A percentile compares a stretch with the other conserved stretches of the same genome.
Conservation (phyloP, 2,113 vertebrate species). For the Muscicapa adusta region DNA sequence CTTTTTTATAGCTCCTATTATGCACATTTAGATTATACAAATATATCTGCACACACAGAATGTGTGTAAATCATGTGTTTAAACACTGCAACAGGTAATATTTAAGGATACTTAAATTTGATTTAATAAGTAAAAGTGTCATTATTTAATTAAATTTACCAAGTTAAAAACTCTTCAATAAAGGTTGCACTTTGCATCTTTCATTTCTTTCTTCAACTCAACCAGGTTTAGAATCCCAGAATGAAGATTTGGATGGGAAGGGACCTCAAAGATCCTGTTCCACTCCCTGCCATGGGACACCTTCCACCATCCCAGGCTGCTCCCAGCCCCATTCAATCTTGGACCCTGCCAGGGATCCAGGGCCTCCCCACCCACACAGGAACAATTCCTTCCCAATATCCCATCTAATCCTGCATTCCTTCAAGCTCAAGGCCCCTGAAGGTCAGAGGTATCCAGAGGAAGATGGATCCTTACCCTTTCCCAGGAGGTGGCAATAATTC, state of each 20-base stretch:
- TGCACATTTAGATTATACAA: not conserved
- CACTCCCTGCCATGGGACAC: not conserved
- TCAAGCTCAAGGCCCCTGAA: too few relatives aligned
- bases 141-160: not conserved
- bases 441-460: fast-evolving
- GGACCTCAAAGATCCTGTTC: not conserved
- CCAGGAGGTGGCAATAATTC: conserved; percentile 73
- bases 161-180: not conserved
- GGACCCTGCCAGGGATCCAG: not conserved
- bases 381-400: not conserved
- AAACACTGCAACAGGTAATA: not conserved
- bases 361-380: not conserved
- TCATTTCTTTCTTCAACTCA: not conserved
- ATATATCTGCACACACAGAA: not conserved
- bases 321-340: not conserved
- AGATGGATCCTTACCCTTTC: conserved; percentile 80
- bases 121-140: not conserved
- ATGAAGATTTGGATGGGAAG: not conserved
- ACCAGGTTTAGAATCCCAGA: not conserved
- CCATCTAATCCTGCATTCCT: not conserved
- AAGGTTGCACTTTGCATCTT: not conserved
- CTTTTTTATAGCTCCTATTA: not conserved
- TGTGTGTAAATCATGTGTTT: not conserved
- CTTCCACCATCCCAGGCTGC: fast-evolving
- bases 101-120: not conserved